Evolutionary conservation across 2,888 invertebrate species (phyloP).

Genomic region (Ophion obscuratus): DNA sequence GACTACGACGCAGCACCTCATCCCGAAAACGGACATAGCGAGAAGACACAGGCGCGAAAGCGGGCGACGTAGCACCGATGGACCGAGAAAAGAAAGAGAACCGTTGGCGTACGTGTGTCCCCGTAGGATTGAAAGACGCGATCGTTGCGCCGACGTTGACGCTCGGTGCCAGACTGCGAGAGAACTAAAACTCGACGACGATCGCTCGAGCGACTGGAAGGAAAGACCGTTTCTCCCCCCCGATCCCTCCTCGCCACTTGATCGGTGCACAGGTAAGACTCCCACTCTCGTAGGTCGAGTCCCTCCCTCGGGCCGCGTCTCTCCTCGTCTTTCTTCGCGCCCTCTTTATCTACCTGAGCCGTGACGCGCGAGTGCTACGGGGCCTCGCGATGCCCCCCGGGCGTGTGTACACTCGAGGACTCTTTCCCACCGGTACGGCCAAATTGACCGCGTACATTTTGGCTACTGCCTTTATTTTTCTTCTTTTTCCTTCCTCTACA

Average conservation of each 20-base stretch:
- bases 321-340: constrained; percentile 46
- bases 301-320: constrained; percentile 52
- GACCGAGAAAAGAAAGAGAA: constrained; percentile 37
- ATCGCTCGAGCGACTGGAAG: constrained; percentile 66
- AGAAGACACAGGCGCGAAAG: constrained; percentile 7
- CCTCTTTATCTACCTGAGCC: background rate
- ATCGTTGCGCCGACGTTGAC: constrained; percentile 73
- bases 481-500: background rate
- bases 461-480: no score
- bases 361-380: constrained; percentile 3
- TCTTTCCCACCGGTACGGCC: no score
- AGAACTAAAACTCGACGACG: constrained; percentile 71
- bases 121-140: constrained; percentile 40
- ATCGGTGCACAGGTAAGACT: constrained; percentile 33
- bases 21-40: constrained; percentile 22
- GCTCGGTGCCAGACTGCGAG: constrained; percentile 79
- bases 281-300: constrained; percentile 52
- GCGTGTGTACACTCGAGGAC: background rate
- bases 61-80: constrained; percentile 15
- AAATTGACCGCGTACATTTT: no score
- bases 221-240: constrained; percentile 66
- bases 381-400: background rate
- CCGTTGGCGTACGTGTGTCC: constrained; percentile 49
- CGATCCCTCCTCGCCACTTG: constrained; percentile 49
- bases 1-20: background rate